These are phyloP conservation scores for Menidia menidia DNA, from an alignment of 2,797 vertebrate genomes.

Conservation along the genomic window DNA sequence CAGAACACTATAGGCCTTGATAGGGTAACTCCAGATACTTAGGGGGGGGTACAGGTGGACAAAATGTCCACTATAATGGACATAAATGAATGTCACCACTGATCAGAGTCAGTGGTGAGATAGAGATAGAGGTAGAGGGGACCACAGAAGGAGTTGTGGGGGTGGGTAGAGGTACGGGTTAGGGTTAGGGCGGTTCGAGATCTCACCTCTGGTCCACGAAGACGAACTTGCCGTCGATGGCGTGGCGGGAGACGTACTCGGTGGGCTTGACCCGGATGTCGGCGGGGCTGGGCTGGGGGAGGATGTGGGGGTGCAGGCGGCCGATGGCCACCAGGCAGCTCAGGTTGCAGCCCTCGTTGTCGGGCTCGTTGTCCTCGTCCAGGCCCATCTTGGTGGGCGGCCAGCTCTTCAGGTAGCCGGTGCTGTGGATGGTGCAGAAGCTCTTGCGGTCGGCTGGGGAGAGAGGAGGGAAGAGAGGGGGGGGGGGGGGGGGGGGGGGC, in stretches of 20 bases:
- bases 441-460: slow-evolving; percentile 94
- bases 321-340: slow-evolving; percentile 99
- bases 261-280: slow-evolving; percentile 97
- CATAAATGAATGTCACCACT: too few relatives aligned
- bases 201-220: slow-evolving; percentile 98
- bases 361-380: slow-evolving; percentile 95
- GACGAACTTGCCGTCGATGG: slow-evolving; percentile 98
- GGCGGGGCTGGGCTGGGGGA: slow-evolving; percentile 89
- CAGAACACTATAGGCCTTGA: too few relatives aligned
- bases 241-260: slow-evolving; percentile 96
- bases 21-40: too few relatives aligned
- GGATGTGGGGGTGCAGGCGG: slow-evolving; percentile 93
- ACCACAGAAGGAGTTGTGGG: too few relatives aligned
- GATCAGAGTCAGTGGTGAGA: too few relatives aligned
- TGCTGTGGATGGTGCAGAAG: slow-evolving; percentile 99
- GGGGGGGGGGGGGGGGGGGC: not conserved
- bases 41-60: too few relatives aligned
- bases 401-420: slow-evolving; percentile 99
- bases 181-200: too few relatives aligned
- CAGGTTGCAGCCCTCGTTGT: slow-evolving; percentile 97
- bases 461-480: not conserved
- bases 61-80: too few relatives aligned
- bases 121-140: too few relatives aligned
- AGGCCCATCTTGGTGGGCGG: slow-evolving; percentile 98
- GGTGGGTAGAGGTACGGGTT: too few relatives aligned